phyloP scores from a whole-genome alignment of 2,888 invertebrate species.

The Chromoteleia sp. region DNA sequence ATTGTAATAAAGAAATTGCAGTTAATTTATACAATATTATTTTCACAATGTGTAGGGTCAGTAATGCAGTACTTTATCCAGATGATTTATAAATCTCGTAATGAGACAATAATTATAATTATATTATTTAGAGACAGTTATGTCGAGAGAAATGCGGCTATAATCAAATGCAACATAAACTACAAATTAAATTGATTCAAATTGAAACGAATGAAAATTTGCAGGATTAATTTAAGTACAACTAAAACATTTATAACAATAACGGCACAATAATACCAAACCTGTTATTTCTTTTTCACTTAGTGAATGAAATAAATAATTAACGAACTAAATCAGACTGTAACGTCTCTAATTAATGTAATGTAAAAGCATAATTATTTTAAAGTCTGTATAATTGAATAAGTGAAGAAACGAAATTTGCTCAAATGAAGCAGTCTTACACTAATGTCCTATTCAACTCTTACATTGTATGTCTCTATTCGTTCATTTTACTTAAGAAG shows the following conservation, averaged over 20 bases:
- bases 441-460: slow-evolving; percentile 17
- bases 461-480: slow-evolving; percentile 26
- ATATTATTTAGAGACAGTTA: slow-evolving; percentile 25
- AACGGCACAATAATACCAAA: too few relatives aligned
- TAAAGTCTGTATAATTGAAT: slow-evolving; percentile 8
- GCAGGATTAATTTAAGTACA: too few relatives aligned
- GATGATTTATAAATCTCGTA: slow-evolving; percentile 33
- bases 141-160: background rate
- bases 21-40: slow-evolving; percentile 31
- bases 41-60: slow-evolving; percentile 13
- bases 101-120: slow-evolving; percentile 29
- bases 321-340: too few relatives aligned
- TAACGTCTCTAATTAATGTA: background rate
- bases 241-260: too few relatives aligned
- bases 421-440: slow-evolving; percentile 1
- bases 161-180: background rate
- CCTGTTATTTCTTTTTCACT: too few relatives aligned
- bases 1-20: slow-evolving; percentile 18
- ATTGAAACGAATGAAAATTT: too few relatives aligned
- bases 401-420: slow-evolving; percentile 18
- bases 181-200: slow-evolving; percentile 5
- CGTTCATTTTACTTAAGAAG: slow-evolving; percentile 51
- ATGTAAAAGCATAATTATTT: background rate
- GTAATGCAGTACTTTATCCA: slow-evolving; percentile 21
- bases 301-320: background rate